Base-by-base conservation (phyloP, 2,113 vertebrate species). In the Ellobius talpinus region DNA sequence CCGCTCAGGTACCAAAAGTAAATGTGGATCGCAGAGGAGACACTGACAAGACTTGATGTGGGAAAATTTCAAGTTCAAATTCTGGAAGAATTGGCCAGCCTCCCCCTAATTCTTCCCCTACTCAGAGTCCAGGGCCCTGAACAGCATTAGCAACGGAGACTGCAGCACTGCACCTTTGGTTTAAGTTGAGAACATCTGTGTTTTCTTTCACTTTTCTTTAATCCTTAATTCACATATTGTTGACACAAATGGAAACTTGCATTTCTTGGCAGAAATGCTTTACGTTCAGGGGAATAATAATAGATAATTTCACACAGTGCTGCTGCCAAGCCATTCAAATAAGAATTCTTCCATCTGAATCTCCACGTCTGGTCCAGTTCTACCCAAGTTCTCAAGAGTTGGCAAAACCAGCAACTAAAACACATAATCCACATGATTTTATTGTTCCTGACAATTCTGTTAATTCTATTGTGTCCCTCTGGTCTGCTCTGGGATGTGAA, bases 241-340 rank as follows among this genome's bases (percentile, higher is more conserved):
- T n/a, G 17, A 33, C 81, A 97, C 19, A 91, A 97, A 78, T 0
- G 6, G 76, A 24, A 97, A 97, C 58, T 82, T 2, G 0, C 39
- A 88, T 92, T 97, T 88, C 88, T 97, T 92, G 91, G 94, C 9
- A 95, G 39, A 90, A 94, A 96, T 97, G 55, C 10, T 61, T 95
- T 3, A 78, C 19, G 11, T 13, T 72, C 76, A 96, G 76, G 92
- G 39, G 66, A 97, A 95, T 47, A 78, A 89, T 42, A 93, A 74
- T 29, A 92, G 55, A n/a, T 68, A 77, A 47, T 89, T 82, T 74
- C 66, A 70, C 16, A 88, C 36, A 19, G 65, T 8, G 19, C 23
- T 19, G 47, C 55, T 94, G 91, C 90, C 84, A 90, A 95, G 68
- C 39, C 90, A 90, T 90, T 93, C 72, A 81, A 85, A 91, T 68